phyloP scores from a whole-genome alignment of 2,888 invertebrate species.

The Harmothoe impar region DNA sequence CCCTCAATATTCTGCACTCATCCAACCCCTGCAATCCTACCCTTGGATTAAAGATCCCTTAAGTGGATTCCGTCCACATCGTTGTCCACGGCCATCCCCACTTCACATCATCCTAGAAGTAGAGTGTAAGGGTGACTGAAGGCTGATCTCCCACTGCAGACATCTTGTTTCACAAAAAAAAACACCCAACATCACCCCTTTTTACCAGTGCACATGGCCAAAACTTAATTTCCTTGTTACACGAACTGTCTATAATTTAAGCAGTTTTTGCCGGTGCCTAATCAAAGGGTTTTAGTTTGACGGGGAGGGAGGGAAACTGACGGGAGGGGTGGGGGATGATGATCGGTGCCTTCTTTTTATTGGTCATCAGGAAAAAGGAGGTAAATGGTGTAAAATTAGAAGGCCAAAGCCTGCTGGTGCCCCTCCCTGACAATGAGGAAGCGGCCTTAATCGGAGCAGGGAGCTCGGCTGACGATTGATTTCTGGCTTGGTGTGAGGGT shows the following conservation, averaged over 20 bases:
- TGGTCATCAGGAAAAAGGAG: neutral
- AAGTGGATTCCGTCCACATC: constrained; percentile 29
- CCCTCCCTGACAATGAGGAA: neutral
- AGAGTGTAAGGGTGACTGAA: neutral
- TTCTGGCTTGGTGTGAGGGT: neutral
- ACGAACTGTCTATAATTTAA: constrained; percentile 10
- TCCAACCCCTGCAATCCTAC: neutral
- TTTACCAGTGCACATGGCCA: neutral
- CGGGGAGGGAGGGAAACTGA: neutral
- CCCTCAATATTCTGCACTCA: neutral
- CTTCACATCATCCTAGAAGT: neutral
- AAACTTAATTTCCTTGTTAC: constrained; percentile 54
- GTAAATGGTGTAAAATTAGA: constrained; percentile 48
- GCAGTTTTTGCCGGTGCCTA: constrained; percentile 24
- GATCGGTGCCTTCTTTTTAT: neutral
- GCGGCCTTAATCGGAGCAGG: neutral
- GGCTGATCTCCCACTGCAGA: neutral
- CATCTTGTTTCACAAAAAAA: neutral
- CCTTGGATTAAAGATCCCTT: constrained; percentile 13
- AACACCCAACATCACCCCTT: neutral
- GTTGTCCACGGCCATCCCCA: neutral
- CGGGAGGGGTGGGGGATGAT: no score
- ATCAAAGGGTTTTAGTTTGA: constrained; percentile 50
- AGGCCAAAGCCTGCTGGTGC: neutral
- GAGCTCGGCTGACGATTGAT: neutral